These are phyloP conservation scores for Albula goreensis DNA, from an alignment of 2,113 vertebrate species.

Conservation along the genomic window DNA sequence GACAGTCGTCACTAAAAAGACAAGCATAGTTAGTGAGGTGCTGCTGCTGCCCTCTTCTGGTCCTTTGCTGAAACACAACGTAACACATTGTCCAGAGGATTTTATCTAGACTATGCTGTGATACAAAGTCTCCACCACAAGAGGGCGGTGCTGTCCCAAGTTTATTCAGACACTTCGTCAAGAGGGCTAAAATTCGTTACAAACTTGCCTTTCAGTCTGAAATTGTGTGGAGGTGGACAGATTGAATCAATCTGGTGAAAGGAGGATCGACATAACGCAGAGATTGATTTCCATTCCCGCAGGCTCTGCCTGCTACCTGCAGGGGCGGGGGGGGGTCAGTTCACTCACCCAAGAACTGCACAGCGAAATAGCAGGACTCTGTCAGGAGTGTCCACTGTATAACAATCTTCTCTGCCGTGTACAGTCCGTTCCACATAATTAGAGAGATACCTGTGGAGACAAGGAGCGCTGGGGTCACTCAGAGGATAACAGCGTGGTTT, in stretches of 20 bases:
- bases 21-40: neutral
- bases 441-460: slow-evolving; percentile 81
- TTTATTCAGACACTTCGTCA: neutral
- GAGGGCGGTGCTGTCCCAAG: slow-evolving; percentile 52
- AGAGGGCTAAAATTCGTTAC: neutral
- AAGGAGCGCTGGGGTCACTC: slow-evolving; percentile 15
- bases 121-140: slow-evolving; percentile 42
- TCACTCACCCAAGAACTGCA: slow-evolving; percentile 88
- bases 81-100: neutral
- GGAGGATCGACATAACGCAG: neutral
- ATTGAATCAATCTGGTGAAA: neutral
- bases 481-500: neutral
- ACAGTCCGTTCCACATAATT: slow-evolving; percentile 93
- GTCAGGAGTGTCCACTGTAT: slow-evolving; percentile 94
- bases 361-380: slow-evolving; percentile 86
- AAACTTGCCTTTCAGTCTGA: neutral
- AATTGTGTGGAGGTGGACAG: neutral
- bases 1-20: slow-evolving; percentile 78
- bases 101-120: neutral
- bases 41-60: neutral
- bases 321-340: neutral
- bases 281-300: neutral
- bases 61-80: neutral
- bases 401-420: slow-evolving; percentile 87
- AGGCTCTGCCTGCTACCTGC: neutral